Conservation (phyloP, 2,797 vertebrate species). For the Acropternis orthonyx region DNA sequence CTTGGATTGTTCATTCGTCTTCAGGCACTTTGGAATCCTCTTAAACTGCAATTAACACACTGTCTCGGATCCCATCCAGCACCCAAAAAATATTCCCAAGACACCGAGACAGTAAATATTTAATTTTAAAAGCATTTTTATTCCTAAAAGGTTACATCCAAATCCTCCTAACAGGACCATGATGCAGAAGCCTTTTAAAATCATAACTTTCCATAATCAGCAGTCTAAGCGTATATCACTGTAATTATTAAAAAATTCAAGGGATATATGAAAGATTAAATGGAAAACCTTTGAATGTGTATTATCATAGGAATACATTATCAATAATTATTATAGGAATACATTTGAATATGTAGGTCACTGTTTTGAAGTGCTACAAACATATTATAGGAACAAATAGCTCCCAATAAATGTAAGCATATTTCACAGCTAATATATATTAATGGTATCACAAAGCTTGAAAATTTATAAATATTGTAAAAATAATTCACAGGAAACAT, state of each 20-base stretch:
- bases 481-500: background rate
- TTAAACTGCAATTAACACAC: background rate
- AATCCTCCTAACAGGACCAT: background rate
- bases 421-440: background rate
- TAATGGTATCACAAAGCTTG: background rate
- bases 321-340: background rate
- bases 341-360: background rate
- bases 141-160: background rate
- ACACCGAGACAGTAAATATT: background rate
- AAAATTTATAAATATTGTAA: background rate
- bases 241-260: background rate
- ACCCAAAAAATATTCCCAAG: background rate
- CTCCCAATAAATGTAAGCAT: background rate
- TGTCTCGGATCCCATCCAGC: background rate
- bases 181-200: background rate
- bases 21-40: background rate
- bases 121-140: background rate
- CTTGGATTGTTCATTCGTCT: background rate
- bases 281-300: background rate
- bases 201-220: background rate
- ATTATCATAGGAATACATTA: background rate
- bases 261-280: background rate
- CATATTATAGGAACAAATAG: background rate
- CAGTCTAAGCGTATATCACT: background rate
- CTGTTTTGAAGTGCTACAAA: background rate